phyloP scores from a whole-genome alignment of 2,113 vertebrate genomes.

The Tachysurus fulvidraco region DNA sequence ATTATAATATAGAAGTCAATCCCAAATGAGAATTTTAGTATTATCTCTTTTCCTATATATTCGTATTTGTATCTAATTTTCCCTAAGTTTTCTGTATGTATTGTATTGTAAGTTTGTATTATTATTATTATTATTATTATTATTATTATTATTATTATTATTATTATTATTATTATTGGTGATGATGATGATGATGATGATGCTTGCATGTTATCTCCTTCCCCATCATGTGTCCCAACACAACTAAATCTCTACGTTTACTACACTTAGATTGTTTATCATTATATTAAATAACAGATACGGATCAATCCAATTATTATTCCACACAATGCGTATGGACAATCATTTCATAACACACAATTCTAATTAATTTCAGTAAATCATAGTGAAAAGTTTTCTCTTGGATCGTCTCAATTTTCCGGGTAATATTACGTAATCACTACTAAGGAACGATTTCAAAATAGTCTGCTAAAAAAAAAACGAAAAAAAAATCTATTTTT shows the following conservation, averaged over 20 bases:
- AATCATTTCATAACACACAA: neutral
- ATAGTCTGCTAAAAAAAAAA: neutral
- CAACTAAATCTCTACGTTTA: neutral
- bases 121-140: neutral
- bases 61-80: neutral
- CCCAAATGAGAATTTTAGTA: neutral
- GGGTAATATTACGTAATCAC: neutral
- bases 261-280: neutral
- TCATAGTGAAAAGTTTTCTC: neutral
- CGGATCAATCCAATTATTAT: neutral
- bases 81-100: no score
- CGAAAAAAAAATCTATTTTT: neutral
- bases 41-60: neutral
- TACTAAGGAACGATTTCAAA: constrained; percentile 28
- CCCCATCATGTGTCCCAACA: neutral
- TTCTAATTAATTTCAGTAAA: neutral
- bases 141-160: neutral
- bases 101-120: neutral
- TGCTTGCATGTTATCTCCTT: neutral
- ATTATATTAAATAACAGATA: neutral
- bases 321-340: neutral
- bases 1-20: neutral
- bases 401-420: constrained; percentile 24
- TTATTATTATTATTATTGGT: neutral
- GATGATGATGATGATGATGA: no score